Conservation (phyloP, 2,888 invertebrate genomes). For the Macaria liturata region DNA sequence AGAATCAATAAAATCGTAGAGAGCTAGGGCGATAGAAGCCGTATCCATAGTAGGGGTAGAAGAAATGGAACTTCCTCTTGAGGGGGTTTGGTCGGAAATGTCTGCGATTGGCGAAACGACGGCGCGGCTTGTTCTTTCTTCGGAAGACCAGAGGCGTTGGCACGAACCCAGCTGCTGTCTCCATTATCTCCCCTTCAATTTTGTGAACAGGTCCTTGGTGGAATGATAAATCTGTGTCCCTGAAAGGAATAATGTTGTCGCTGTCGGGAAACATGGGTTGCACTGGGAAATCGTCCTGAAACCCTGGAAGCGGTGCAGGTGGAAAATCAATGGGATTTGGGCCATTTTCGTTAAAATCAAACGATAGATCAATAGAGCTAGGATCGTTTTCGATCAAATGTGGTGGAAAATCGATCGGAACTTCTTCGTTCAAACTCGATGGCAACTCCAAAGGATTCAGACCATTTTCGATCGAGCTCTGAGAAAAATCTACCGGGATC, state of each 20-base stretch:
- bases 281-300: conserved; percentile 31
- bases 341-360: neutral
- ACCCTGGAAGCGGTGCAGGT: conserved; percentile 19
- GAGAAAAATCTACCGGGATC: no score
- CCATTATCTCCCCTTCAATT: conserved; percentile 67
- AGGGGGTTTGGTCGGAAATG: conserved; percentile 57
- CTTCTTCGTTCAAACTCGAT: neutral
- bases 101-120: conserved; percentile 55
- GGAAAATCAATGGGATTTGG: neutral
- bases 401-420: neutral
- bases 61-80: conserved; percentile 48
- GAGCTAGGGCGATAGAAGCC: conserved; percentile 63
- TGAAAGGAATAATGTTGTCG: conserved; percentile 38
- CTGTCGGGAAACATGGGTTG: neutral
- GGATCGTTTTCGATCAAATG: no score
- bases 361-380: no score
- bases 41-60: conserved; percentile 60
- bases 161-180: conserved; percentile 66
- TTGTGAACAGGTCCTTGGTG: conserved; percentile 45
- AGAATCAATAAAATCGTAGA: conserved; percentile 63
- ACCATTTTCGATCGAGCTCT: no score
- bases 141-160: conserved; percentile 57
- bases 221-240: conserved; percentile 27
- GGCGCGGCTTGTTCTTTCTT: conserved; percentile 45
- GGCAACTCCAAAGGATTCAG: no score